phyloP scores from a whole-genome alignment of 2,797 vertebrate species.

The Hippocampus kuda region DNA sequence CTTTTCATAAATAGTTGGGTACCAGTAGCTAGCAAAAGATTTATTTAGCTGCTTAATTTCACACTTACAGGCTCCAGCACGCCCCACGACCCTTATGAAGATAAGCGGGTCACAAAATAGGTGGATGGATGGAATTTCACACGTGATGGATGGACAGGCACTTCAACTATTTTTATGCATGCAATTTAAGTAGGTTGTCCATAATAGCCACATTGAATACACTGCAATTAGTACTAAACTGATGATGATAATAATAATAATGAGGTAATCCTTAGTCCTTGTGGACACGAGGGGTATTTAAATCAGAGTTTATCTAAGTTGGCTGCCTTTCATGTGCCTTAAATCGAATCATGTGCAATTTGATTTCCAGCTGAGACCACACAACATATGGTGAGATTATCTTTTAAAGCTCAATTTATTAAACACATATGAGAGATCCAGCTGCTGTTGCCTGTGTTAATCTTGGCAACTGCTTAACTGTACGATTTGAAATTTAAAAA shows the following conservation, averaged over 20 bases:
- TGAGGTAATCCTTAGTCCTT: background rate
- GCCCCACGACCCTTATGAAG: too few relatives aligned
- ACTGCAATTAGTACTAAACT: background rate
- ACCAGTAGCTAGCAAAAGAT: too few relatives aligned
- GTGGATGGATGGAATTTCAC: too few relatives aligned
- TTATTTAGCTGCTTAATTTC: too few relatives aligned
- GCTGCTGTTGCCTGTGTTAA: slow-evolving; percentile 36
- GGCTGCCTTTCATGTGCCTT: background rate
- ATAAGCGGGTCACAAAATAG: too few relatives aligned
- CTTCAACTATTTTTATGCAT: too few relatives aligned
- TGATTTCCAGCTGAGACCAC: background rate
- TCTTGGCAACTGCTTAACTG: slow-evolving; percentile 31
- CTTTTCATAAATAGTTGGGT: too few relatives aligned
- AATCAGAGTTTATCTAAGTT: background rate
- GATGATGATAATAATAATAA: background rate
- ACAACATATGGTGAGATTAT: slow-evolving; percentile 49
- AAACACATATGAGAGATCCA: slow-evolving; percentile 35
- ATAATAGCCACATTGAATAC: too few relatives aligned
- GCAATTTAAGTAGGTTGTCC: too few relatives aligned
- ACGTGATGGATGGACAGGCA: too few relatives aligned
- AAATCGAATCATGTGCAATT: background rate
- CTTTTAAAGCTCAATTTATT: slow-evolving; percentile 39
- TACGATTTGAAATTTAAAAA: slow-evolving; percentile 35
- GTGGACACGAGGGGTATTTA: background rate
- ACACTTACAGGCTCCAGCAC: too few relatives aligned